phyloP scores from a whole-genome alignment of 1,140 invertebrate genomes.

The Euborellia annulipes region DNA sequence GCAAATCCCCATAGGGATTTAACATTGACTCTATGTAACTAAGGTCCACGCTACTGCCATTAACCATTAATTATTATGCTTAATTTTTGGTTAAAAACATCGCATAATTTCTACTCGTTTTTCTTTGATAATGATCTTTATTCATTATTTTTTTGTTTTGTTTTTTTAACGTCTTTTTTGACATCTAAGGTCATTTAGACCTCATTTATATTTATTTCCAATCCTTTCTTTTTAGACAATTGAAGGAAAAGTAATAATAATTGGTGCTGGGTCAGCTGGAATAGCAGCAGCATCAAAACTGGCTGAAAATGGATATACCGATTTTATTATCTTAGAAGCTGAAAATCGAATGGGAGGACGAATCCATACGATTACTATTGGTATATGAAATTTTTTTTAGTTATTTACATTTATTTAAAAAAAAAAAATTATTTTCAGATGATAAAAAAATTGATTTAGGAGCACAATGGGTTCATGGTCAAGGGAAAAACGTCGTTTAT shows the following conservation, averaged over 20 bases:
- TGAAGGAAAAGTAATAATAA: conserved; percentile 31
- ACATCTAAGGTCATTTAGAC: no score
- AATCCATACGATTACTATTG: conserved; percentile 42
- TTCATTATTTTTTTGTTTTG: no score
- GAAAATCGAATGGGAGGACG: conserved; percentile 53
- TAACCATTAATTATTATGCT: no score
- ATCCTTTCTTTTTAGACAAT: not conserved
- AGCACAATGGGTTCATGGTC: conserved; percentile 34
- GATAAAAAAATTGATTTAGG: conserved; percentile 27
- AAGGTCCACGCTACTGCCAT: no score
- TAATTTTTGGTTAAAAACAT: no score
- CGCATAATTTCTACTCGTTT: no score
- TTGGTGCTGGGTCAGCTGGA: conserved; percentile 43
- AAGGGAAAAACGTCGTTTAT: conserved; percentile 21
- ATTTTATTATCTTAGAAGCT: conserved; percentile 48
- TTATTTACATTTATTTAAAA: not conserved
- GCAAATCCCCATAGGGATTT: no score
- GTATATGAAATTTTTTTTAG: conserved; percentile 14
- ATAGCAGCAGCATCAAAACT: conserved; percentile 37
- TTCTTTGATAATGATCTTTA: no score
- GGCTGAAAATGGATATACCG: conserved; percentile 28
- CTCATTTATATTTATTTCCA: no score
- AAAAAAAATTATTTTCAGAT: conserved; percentile 8
- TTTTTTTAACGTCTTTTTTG: no score
- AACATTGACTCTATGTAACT: no score